Percentiles rank a stretch among this genome's conserved stretches.
Conservation (phyloP, 2,888 invertebrate species). For the Xanthia togata region DNA sequence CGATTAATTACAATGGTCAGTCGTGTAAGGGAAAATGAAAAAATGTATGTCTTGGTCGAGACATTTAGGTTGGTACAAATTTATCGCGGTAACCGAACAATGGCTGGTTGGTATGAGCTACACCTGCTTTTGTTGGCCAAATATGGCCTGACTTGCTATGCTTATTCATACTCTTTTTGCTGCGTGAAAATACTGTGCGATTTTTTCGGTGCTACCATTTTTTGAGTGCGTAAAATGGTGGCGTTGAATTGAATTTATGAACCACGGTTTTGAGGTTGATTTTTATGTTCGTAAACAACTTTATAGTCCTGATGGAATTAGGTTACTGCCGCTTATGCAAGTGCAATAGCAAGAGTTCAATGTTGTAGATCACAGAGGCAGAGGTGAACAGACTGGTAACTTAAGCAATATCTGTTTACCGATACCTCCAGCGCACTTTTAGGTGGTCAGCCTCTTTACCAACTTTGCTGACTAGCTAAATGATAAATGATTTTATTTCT, state of each 20-base stretch:
- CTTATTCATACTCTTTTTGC: constrained; percentile 42
- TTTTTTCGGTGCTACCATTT: constrained; percentile 17
- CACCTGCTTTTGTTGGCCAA: constrained; percentile 61
- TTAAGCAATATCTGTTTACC: too few relatives aligned
- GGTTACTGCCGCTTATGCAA: not conserved
- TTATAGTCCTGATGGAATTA: not conserved
- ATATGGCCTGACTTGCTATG: constrained; percentile 50
- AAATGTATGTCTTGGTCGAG: constrained; percentile 63
- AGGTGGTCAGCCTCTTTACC: not conserved
- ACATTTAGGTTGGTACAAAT: constrained; percentile 62
- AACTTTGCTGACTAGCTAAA: not conserved
- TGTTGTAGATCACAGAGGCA: not conserved
- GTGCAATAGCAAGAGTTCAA: not conserved
- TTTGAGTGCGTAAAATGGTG: constrained; percentile 36
- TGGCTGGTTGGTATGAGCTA: constrained; percentile 46
- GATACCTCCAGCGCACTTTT: too few relatives aligned
- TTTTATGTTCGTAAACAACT: not conserved
- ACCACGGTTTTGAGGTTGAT: constrained; percentile 10
- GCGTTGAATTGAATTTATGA: constrained; percentile 40
- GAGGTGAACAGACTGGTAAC: not conserved
- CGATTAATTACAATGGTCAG: constrained; percentile 61
- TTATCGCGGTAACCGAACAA: constrained; percentile 61
- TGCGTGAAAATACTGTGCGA: constrained; percentile 49
- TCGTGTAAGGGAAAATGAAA: constrained; percentile 62
- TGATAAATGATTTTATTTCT: too few relatives aligned